These are phyloP conservation scores for Myrmophylax atrothorax DNA, from an alignment of 2,113 vertebrate genomes.

Conservation along the genomic window DNA sequence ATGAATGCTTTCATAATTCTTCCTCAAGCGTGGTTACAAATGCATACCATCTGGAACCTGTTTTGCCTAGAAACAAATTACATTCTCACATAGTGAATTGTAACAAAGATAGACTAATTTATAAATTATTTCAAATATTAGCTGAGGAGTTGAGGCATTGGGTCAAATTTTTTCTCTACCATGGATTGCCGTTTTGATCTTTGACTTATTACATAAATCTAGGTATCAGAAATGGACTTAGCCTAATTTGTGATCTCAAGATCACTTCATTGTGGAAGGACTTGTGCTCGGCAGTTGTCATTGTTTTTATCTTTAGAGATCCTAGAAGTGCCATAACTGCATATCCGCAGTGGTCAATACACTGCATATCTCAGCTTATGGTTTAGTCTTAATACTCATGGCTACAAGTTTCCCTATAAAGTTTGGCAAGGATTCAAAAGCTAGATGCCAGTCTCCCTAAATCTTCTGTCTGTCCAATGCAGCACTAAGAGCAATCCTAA, in stretches of 20 bases:
- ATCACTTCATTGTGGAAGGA: background rate
- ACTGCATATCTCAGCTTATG: background rate
- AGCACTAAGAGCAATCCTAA: background rate
- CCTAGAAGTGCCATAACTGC: background rate
- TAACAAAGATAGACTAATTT: conserved; percentile 32
- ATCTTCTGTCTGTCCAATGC: background rate
- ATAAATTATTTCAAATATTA: conserved; percentile 13
- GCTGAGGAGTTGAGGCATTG: background rate
- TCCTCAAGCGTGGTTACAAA: background rate
- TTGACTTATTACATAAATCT: background rate
- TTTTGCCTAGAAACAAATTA: conserved; percentile 39
- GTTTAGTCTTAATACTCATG: background rate
- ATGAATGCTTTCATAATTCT: background rate
- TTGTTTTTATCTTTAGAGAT: background rate
- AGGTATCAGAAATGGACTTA: conserved; percentile 3
- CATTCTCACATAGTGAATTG: conserved; percentile 15
- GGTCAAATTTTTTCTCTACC: conserved; percentile 6
- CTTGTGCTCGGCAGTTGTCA: background rate
- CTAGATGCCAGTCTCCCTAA: background rate
- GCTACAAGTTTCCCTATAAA: background rate
- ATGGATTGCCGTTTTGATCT: background rate
- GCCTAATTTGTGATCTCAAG: background rate
- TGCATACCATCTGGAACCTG: conserved; percentile 35
- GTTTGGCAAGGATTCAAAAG: background rate
- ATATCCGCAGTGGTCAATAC: background rate